Evolutionary conservation across 2,888 invertebrate species (phyloP).

Genomic region (Drosophila dives): DNA sequence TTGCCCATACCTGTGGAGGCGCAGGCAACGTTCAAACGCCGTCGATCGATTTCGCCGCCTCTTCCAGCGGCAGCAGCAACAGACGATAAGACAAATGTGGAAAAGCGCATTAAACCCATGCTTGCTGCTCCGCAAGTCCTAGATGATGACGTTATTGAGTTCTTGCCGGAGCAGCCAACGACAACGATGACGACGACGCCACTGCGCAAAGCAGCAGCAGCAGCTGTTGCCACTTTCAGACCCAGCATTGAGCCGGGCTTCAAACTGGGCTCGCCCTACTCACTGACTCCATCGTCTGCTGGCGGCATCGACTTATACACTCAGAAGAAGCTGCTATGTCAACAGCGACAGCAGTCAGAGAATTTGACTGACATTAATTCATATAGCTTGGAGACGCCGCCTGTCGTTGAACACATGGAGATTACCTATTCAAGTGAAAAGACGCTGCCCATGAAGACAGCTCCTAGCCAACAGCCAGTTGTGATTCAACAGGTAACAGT

Average conservation of each 20-base stretch:
- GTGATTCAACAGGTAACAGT: constrained; percentile 11
- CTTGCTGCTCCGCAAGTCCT: constrained; percentile 5
- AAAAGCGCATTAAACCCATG: constrained; percentile 30
- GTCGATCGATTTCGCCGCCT: constrained; percentile 54
- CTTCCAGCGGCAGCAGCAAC: constrained; percentile 3
- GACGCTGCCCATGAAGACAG: constrained; percentile 1
- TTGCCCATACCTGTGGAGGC: constrained; percentile 16
- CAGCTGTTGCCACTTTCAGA: not conserved
- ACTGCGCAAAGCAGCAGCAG: constrained; percentile 8
- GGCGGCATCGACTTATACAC: constrained; percentile 21
- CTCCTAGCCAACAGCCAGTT: not conserved
- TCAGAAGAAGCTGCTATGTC: constrained; percentile 10
- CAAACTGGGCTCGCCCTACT: constrained; percentile 41
- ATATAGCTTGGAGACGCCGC: constrained; percentile 55
- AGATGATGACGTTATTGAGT: constrained; percentile 55
- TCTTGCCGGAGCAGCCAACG: constrained; percentile 22
- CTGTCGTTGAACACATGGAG: constrained; percentile 52
- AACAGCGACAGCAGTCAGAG: constrained; percentile 17
- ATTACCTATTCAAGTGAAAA: constrained; percentile 43
- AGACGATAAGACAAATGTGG: not conserved
- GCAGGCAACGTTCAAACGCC: constrained; percentile 48
- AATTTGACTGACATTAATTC: constrained; percentile 31
- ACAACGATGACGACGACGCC: not conserved
- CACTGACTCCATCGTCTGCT: constrained; percentile 19
- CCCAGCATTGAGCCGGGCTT: constrained; percentile 12